Evolutionary conservation across 2,113 vertebrate species (phyloP), one percentile per base, ranked within the genome.

Genomic region (Rhinopomastus cyanomelas): DNA sequence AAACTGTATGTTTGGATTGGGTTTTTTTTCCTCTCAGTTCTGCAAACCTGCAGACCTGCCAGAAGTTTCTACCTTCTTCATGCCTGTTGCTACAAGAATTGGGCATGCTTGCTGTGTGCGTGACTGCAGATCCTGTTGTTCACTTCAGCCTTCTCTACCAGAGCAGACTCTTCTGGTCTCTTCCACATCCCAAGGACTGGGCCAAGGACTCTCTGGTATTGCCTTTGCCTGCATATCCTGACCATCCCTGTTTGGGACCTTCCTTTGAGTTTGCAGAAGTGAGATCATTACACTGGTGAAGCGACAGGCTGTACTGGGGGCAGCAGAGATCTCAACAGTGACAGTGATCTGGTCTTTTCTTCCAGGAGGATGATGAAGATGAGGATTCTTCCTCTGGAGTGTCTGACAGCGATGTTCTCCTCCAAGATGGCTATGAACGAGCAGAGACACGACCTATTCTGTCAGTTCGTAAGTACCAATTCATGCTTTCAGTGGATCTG

Each of bases 371-470:
- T 81, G 96, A 97, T 23, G 96, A 98, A 0, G 97, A 98, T 59
- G 98, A 97, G 29, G 98, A 98, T 90, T 98, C 98, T 57, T 97
- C 96, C 34, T 99, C 98, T 8, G 97, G 98, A 8, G 97, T 98
- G 66, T 99, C 98, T 0, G 98, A 99, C 36, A 98, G 98, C 23
- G 99, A 99, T 1, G 91, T 97, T 71, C 95, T 96, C 30, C 85
- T 92, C 53, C 97, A 96, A 17, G 98, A 98, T 11, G 97, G 94
- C 51, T 96, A 98, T 0, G 98, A 98, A 56, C 97, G 97, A 23
- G 97, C 98, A 3, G 99, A 99, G 97, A 98, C 97, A 0, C 98
- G 97, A 57, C 99, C 99, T 36, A 99, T 99, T 97, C 91, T 99
- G 46, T 99, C 99, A 81, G 96, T 98, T 68, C 98, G 99, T 99